These are phyloP conservation scores for Oopsacas minuta DNA, from an alignment of 37 sponge, comb jelly and placozoan species.

Conservation along the genomic window DNA sequence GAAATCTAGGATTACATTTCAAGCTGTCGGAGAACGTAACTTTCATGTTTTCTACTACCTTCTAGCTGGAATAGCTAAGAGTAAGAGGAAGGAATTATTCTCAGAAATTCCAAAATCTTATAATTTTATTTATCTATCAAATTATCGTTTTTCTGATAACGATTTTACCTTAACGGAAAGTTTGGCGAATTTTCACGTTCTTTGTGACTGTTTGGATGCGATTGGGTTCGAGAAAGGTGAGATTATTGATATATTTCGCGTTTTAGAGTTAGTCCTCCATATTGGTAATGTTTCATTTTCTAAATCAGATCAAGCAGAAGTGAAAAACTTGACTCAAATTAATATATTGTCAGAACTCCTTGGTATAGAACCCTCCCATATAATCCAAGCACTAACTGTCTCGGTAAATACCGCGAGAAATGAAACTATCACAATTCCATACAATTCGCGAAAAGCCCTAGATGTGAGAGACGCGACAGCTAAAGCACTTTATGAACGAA, in stretches of 20 bases:
- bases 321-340: not conserved
- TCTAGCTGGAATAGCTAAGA: constrained; percentile 41
- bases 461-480: constrained; percentile 59
- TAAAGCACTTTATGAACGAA: constrained; percentile 47
- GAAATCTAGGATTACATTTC: constrained; percentile 50
- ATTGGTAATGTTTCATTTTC: constrained; percentile 1
- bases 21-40: constrained; percentile 32
- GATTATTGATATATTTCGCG: not conserved
- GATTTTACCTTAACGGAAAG: not conserved
- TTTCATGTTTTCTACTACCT: constrained; percentile 73
- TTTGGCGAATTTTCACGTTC: not conserved
- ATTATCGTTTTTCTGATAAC: not conserved
- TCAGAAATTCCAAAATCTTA: not conserved
- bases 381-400: constrained; percentile 3
- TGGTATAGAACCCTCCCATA: not conserved
- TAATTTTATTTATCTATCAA: not conserved
- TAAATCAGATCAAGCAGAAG: not conserved
- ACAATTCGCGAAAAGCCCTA: constrained; percentile 39
- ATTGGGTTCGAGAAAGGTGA: not conserved
- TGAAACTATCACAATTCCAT: constrained; percentile 51
- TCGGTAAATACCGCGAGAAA: constrained; percentile 26
- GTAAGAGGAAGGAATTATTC: not conserved
- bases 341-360: not conserved
- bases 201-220: not conserved
- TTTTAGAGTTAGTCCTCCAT: not conserved